Base-by-base conservation (phyloP, 2,888 invertebrate species). In the Copidosoma aretas region DNA sequence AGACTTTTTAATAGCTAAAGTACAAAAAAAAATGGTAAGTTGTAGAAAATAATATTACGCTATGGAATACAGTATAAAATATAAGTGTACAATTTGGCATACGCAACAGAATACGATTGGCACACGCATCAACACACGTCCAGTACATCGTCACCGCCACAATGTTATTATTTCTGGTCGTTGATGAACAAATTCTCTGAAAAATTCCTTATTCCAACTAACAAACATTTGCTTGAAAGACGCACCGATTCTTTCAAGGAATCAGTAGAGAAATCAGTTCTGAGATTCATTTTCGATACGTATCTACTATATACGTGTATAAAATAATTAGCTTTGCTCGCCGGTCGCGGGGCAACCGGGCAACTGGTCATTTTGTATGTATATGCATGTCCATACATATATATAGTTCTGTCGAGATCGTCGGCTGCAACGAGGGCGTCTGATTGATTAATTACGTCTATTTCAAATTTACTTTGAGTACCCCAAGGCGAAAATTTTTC, bases 31-130 rank as follows among this genome's bases (percentile, higher is more conserved):
- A 56, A 51, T 41, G 24, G 61, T 19, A 67, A 49, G n/a, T 14
- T 17, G 46, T 56, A 62, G 24, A 63, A 63, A 66, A 60, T 24
- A 32, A 32, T 5, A 32, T n/a, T 32, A 32, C 32, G 32, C 24
- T 59, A 70, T 64, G 53, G 60, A 64, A 60, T 66, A 59, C 56
- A 58, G 39, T 64, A 56, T 54, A 54, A 59, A 61, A 54, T 43
- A 17, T 53, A 61, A 17, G 32, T 58, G 63, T 53, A 65, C 64
- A 71, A 68, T 71, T 71, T 71, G 71, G 69, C 63, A 71, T 71
- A 59, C 17, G 61, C 64, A 46, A 46, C 51, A 69, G 46, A 22
- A 5, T 71, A 68, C 71, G 66, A 71, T 71, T 71, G 68, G 71
- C 65, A 60, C 57, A 64, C 64, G 65, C 32, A 32, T 32, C 32